Base-by-base conservation (phyloP, 2,888 invertebrate species). In the Erynnis tages region DNA sequence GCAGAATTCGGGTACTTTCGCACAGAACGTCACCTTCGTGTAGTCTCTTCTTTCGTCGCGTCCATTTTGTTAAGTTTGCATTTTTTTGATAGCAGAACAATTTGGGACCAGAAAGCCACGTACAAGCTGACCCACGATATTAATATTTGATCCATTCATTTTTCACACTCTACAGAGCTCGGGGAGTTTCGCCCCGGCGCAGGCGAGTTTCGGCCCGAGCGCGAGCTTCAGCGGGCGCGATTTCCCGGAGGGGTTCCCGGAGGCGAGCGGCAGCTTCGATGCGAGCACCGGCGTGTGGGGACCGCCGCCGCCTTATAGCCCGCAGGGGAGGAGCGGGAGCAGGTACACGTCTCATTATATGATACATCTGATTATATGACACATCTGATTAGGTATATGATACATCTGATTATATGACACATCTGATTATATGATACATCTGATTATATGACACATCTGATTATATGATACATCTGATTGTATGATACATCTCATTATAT, bases 271-370 rank as follows among this genome's bases (percentile, higher is more conserved):
- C 67, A 92, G 69, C 82, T 92, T 66, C 82, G 93, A 65, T 69
- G 91, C 71, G 54, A 91, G 72, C 79, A 92, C 82, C 73, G 96
- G 86, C 0, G 82, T 83, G 11, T 96, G 96, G 96, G 97, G 96
- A 0, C 97, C 96, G 0, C 96, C 96, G 0, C 96, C 97, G 0
- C 96, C 96, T 0, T 97, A 97, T 70, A 95, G 95, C 54, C 95
- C 95, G 44, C 95, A 95, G 27, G 95, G 95, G 1, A 66, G 88
- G 1, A 77, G 71, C 52, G 82, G 77, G 0, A 82, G 76, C 55
- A 74, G 89, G 88, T 85, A 17, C 0, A 27, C 17, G 17, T 8
- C 2, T 5, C 19, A 19, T 35, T 6, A 7, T 25, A 25, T 25
- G 4, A 25, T n/a, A n/a, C 10, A 11, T 30, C 10, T 11, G 11